phyloP scores from a whole-genome alignment of 1,140 invertebrate species.

The Rhysida immarginata region DNA sequence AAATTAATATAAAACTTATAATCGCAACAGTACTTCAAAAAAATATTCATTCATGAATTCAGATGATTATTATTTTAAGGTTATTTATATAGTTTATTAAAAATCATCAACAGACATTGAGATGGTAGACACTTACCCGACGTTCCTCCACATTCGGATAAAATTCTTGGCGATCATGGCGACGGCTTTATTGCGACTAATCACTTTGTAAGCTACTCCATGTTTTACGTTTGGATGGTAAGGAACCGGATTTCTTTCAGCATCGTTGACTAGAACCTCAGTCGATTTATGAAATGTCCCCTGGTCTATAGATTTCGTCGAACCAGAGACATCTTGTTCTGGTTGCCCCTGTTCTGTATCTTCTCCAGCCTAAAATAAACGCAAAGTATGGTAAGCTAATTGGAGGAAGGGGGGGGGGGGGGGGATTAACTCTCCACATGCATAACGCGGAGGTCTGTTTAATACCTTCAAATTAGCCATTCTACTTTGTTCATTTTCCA shows the following conservation, averaged over 20 bases:
- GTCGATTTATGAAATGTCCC: no score
- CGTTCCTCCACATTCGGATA: slow-evolving; percentile 79
- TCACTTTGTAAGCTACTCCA: background rate
- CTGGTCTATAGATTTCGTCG: no score
- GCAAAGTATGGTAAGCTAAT: no score
- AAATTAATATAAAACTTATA: background rate
- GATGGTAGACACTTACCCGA: slow-evolving; percentile 45
- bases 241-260: background rate
- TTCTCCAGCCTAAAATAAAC: background rate
- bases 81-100: background rate
- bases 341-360: background rate
- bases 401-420: no score
- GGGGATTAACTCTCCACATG: background rate
- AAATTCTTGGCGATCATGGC: slow-evolving; percentile 85
- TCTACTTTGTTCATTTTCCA: background rate
- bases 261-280: slow-evolving; percentile 8
- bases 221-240: background rate
- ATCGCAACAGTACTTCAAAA: background rate
- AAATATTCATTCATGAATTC: background rate
- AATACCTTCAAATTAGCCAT: background rate
- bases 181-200: slow-evolving; percentile 32
- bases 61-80: background rate
- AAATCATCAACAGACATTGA: background rate
- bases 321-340: background rate
- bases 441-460: background rate